phyloP scores from a whole-genome alignment of 2,888 invertebrate species.

The Apocheima hispidaria region DNA sequence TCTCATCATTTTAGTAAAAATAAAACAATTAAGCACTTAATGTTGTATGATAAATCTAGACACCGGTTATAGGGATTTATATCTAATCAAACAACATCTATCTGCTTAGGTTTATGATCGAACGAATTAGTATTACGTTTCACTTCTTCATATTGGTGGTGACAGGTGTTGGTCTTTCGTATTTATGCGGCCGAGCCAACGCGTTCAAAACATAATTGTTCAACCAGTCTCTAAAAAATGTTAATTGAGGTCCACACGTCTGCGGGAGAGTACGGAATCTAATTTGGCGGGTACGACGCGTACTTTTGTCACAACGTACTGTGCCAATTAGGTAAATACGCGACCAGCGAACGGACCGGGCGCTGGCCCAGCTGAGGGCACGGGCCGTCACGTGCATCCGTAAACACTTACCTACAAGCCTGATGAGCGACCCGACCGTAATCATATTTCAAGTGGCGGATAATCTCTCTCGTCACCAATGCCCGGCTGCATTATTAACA shows the following conservation, averaged over 20 bases:
- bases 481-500: constrained; percentile 59
- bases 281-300: constrained; percentile 71
- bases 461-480: constrained; percentile 66
- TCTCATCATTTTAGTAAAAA: background rate
- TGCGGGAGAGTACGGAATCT: constrained; percentile 66
- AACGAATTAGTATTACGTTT: constrained; percentile 12
- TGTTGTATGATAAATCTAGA: background rate
- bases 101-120: constrained; percentile 8
- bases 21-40: background rate
- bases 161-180: constrained; percentile 6
- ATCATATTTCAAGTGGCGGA: constrained; percentile 71
- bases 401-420: constrained; percentile 74
- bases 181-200: constrained; percentile 6
- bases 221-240: constrained; percentile 19
- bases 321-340: constrained; percentile 83
- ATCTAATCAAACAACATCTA: background rate
- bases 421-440: constrained; percentile 68
- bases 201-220: constrained; percentile 10
- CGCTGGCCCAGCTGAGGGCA: constrained; percentile 27
- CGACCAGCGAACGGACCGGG: constrained; percentile 49
- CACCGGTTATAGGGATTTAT: too few species aligned
- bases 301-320: constrained; percentile 79
- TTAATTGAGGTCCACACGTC: constrained; percentile 42
- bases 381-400: constrained; percentile 71
- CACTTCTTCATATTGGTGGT: constrained; percentile 5